Evolutionary conservation across 23 tunicate species (phyloP), one percentile per base, ranked within the genome.

Genomic region (Diplosoma virens): DNA sequence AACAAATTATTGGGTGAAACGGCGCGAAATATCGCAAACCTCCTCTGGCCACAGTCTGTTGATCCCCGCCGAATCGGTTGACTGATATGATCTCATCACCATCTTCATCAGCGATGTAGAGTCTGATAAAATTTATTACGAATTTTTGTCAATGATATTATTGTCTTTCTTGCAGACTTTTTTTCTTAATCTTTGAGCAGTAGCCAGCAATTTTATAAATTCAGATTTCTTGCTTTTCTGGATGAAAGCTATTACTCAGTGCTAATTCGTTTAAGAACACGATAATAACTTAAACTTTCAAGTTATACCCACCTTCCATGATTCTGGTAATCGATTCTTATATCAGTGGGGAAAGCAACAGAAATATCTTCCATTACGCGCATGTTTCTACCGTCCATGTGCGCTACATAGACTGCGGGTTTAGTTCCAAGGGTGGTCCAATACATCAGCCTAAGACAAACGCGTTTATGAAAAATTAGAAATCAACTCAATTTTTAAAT

Each of bases 241-340:
- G n/a, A n/a, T n/a, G n/a, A n/a, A n/a, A n/a, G n/a, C n/a, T n/a
- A n/a, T n/a, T n/a, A n/a, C n/a, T n/a, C n/a, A n/a, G n/a, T n/a
- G n/a, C n/a, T n/a, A n/a, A n/a, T n/a, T n/a, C n/a, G n/a, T n/a
- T n/a, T n/a, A n/a, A n/a, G n/a, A 41, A 41, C 50, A 7, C 14
- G 50, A 9, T 41, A 41, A 9, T 14, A 41, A 14, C 50, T 41
- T 41, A 41, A 41, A 41, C 64, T 56, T 16, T 56, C 5, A 56
- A 21, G 16, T n/a, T 18, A 23, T 21, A 21, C 83, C 45, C 32
- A 82, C 95, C 95, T 82, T 72, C 78, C 83, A 14, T 58, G 33
- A 46, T 87, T 47, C 26, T 81, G 82, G 68, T 87, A 87, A 32
- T 87, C 95, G 52, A 87, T 87, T 0, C 87, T 83, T 27, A 89